Base-by-base conservation (phyloP, 1,140 invertebrate species). In the Hyles vespertilio region DNA sequence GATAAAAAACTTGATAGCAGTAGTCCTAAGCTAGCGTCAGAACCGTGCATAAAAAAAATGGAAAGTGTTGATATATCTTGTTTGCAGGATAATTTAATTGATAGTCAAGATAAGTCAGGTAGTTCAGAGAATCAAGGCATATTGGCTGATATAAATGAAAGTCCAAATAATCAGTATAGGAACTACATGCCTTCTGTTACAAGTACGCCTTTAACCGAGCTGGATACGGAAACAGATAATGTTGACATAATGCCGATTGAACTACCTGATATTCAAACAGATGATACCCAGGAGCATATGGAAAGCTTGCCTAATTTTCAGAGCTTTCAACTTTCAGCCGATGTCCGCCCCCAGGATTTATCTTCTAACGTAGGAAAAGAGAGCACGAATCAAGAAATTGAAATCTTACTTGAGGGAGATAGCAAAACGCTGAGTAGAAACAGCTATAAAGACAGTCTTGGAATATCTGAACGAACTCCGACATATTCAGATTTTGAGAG, bases 61-160 rank as follows among this genome's bases (percentile, higher is more conserved):
- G 81, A 89, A 43, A 89, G 84, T 54, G 69, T 89, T 3, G 86
- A 89, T 33, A 74, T 89, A 53, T 65, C 71, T 9, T 88, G 77
- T 58, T 59, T 87, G 1, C 72, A 76, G 46, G 78, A 88, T 50
- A 61, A 74, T 51, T 67, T 60, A 6, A 34, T 43, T 22, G 63
- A 65, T 7, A 65, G 54, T 51, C 49, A 58, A 32, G 48, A 64
- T 43, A 59, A 51, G 12, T 51, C 60, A 1, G 49, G 56, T 6
- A 36, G 32, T 3, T n/a, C 50, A 22, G 61, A 63, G 45, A 56
- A 40, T 12, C 40, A 63, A 52, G 54, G 10, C 3, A 3, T 58
- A 2, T 47, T 59, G 50, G 9, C 55, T 10, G 36, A 60, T 8
- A 53, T 53, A 48, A 71, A 65, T 40, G 67, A 78, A 32, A 74